Conservation (phyloP, 2,113 vertebrate genomes). For the Picathartes gymnocephalus region DNA sequence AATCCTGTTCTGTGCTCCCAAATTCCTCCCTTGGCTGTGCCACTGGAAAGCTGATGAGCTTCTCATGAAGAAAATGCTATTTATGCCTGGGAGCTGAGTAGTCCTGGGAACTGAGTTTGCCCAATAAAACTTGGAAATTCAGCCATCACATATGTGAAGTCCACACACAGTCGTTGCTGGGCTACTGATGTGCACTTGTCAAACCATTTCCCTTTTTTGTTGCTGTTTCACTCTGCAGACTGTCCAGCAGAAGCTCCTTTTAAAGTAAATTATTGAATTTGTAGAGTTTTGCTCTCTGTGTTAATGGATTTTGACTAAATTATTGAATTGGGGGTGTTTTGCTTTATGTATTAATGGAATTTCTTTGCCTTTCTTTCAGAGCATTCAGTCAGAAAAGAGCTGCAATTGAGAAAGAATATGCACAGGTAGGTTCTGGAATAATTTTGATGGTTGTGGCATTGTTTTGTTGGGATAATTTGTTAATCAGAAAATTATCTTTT, state of each 20-base stretch:
- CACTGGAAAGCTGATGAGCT: background rate
- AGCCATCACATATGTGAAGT: background rate
- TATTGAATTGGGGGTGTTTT: background rate
- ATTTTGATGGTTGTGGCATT: background rate
- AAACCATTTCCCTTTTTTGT: background rate
- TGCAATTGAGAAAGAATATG: slow-evolving; percentile 94
- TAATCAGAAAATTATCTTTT: background rate
- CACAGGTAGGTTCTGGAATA: slow-evolving; percentile 81
- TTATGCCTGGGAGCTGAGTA: background rate
- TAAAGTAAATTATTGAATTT: background rate
- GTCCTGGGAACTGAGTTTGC: background rate
- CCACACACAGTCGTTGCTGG: background rate
- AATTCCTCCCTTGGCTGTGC: background rate
- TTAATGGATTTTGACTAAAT: background rate
- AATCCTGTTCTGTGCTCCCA: background rate
- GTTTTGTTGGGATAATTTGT: background rate
- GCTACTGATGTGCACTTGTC: background rate
- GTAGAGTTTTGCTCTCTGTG: background rate
- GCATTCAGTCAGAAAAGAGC: slow-evolving; percentile 97
- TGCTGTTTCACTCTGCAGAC: background rate
- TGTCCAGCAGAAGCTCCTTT: background rate
- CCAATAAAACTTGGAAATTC: background rate
- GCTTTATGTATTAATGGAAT: background rate
- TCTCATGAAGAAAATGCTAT: background rate
- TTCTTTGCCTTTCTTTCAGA: slow-evolving; percentile 70